phyloP scores from a whole-genome alignment of 2,888 invertebrate genomes.

The Adelphocoris suturalis region DNA sequence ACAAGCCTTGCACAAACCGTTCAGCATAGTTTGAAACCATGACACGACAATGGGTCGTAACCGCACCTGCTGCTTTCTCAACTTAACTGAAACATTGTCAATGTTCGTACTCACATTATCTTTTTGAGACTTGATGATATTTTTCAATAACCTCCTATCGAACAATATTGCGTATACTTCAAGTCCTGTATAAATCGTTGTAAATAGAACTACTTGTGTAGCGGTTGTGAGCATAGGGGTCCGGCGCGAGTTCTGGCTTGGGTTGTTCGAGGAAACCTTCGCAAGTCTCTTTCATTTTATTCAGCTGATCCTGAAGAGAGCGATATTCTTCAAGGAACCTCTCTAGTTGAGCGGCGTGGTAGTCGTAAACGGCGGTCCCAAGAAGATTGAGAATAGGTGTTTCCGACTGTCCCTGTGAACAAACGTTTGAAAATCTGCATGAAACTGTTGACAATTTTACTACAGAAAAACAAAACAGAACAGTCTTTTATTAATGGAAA shows the following conservation, averaged over 20 bases:
- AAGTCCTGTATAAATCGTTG: conserved; percentile 70
- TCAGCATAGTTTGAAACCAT: too few relatives aligned
- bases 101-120: too few relatives aligned
- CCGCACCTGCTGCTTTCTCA: neutral
- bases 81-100: neutral
- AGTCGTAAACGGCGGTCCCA: conserved; percentile 84
- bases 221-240: conserved; percentile 37
- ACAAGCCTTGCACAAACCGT: too few relatives aligned
- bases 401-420: conserved; percentile 78
- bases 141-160: conserved; percentile 38
- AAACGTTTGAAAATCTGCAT: neutral
- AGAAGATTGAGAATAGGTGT: conserved; percentile 82
- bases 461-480: neutral
- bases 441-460: neutral
- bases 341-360: conserved; percentile 89
- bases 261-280: conserved; percentile 65
- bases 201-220: conserved; percentile 68
- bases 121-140: neutral
- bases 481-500: too few relatives aligned
- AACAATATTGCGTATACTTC: neutral
- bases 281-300: conserved; percentile 85
- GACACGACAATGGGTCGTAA: too few relatives aligned
- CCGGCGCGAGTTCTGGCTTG: conserved; percentile 15
- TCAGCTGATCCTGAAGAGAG: conserved; percentile 87
- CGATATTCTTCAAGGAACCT: conserved; percentile 89